Evolutionary conservation across 2,797 vertebrate genomes (phyloP).

Genomic region (Potorous gilbertii): DNA sequence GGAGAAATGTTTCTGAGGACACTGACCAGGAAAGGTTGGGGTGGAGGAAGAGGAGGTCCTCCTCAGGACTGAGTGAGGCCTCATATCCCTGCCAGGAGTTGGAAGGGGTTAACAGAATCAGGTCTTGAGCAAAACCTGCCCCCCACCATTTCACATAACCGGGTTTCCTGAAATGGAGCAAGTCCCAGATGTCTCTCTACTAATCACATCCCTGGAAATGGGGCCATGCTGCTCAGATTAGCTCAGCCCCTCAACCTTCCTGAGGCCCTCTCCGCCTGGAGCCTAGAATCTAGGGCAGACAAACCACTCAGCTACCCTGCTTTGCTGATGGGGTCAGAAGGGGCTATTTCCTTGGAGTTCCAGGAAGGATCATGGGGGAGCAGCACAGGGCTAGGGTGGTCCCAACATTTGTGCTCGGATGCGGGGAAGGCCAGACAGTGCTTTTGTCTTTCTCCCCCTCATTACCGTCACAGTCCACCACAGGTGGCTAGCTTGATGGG

Average conservation of each 20-base stretch:
- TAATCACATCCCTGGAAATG: slow-evolving; percentile 80
- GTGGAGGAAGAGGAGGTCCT: slow-evolving; percentile 4
- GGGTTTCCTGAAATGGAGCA: slow-evolving; percentile 81
- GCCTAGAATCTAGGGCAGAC: slow-evolving; percentile 77
- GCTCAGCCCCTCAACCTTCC: slow-evolving; percentile 78
- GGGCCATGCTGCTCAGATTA: slow-evolving; percentile 79
- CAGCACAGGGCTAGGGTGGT: neutral
- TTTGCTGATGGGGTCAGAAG: slow-evolving; percentile 62
- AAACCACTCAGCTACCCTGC: slow-evolving; percentile 34
- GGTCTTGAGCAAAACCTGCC: slow-evolving; percentile 68
- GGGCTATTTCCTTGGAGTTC: neutral
- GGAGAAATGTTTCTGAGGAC: slow-evolving; percentile 5
- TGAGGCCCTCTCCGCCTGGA: slow-evolving; percentile 77
- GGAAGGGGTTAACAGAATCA: slow-evolving; percentile 70
- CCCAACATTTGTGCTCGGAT: slow-evolving; percentile 40
- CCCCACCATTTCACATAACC: slow-evolving; percentile 76
- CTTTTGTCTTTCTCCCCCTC: slow-evolving; percentile 36
- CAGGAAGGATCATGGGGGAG: neutral
- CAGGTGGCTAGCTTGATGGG: slow-evolving; percentile 12
- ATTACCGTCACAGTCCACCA: slow-evolving; percentile 6
- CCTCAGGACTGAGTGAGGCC: neutral
- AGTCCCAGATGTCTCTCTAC: slow-evolving; percentile 76
- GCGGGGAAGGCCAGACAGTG: neutral
- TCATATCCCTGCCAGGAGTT: slow-evolving; percentile 20
- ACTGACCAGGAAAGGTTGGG: slow-evolving; percentile 9